These are phyloP conservation scores for Solea solea DNA, from an alignment of 2,113 vertebrate species.

Conservation along the genomic window DNA sequence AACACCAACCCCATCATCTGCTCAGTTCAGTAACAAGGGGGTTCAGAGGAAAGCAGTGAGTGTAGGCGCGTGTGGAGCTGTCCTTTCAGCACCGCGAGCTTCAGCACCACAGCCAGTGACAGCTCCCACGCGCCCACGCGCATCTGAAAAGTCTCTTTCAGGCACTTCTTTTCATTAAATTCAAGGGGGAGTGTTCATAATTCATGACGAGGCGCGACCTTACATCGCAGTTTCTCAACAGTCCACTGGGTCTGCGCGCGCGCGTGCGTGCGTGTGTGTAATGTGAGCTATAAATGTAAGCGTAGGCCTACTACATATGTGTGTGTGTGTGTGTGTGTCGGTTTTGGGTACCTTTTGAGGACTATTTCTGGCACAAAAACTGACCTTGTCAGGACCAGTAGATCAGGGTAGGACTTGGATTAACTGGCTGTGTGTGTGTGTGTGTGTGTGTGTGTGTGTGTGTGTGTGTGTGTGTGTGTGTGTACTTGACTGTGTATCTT, in stretches of 20 bases:
- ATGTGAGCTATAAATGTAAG: too few relatives aligned
- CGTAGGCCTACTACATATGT: too few relatives aligned
- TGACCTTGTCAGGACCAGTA: too few relatives aligned
- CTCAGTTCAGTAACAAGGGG: constrained; percentile 27
- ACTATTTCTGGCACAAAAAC: too few relatives aligned
- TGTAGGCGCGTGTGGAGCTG: constrained; percentile 76
- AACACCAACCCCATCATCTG: not conserved
- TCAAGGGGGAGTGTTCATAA: constrained; percentile 36
- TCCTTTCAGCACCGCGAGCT: constrained; percentile 82
- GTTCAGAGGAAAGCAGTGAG: constrained; percentile 43
- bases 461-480: constrained; percentile 7
- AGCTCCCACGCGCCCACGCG: constrained; percentile 65
- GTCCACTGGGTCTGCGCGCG: constrained; percentile 30
- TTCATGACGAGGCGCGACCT: constrained; percentile 51
- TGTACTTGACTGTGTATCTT: too few relatives aligned
- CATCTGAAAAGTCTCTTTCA: constrained; percentile 33
- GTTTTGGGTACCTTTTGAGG: too few relatives aligned
- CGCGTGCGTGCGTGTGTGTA: constrained; percentile 22
- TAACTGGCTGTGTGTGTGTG: not conserved
- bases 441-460: constrained; percentile 9
- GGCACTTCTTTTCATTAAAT: constrained; percentile 34
- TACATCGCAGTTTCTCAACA: constrained; percentile 43
- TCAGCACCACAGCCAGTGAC: constrained; percentile 71
- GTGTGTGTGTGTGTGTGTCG: too few relatives aligned
- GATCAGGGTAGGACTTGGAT: too few relatives aligned